phyloP scores from a whole-genome alignment of 2,113 vertebrate genomes.

The Thinocorus orbignyianus region DNA sequence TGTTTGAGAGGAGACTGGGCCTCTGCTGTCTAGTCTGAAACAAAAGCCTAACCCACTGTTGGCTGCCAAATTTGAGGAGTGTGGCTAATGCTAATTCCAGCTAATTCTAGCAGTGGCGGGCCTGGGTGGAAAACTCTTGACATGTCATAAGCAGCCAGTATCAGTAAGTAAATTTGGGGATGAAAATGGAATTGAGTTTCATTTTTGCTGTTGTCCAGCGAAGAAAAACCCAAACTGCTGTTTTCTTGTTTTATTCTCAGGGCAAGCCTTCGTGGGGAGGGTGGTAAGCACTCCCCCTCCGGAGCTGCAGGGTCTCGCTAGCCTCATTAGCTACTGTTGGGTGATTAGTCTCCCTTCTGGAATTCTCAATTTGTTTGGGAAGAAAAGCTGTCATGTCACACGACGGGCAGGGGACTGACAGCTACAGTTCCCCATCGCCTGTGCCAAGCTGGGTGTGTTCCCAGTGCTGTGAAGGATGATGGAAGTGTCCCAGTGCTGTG shows the following conservation, averaged over 20 bases:
- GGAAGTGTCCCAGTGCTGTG: not conserved
- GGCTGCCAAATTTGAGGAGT: not conserved
- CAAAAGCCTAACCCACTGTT: slow-evolving; percentile 1
- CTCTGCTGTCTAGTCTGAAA: not conserved
- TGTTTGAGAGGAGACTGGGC: not conserved
- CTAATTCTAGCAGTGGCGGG: not conserved
- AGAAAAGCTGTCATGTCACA: not conserved
- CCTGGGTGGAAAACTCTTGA: not conserved
- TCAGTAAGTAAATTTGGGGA: not conserved
- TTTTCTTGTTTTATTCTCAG: not conserved
- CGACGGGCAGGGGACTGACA: not conserved
- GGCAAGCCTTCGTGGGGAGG: not conserved
- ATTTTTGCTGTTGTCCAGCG: not conserved
- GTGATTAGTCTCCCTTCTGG: not conserved
- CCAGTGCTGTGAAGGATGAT: too few relatives aligned
- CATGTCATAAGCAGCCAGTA: not conserved
- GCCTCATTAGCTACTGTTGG: not conserved
- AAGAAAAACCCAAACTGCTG: not conserved
- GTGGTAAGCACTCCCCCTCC: not conserved
- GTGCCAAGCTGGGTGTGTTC: not conserved
- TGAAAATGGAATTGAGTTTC: not conserved
- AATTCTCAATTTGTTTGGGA: not conserved
- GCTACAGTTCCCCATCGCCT: not conserved
- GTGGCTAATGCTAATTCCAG: not conserved
- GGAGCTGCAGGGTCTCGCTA: not conserved